A percentile compares a stretch with the other conserved stretches of the same genome.
Conservation (phyloP, 2,888 invertebrate species). For the Drosophila anceps region DNA sequence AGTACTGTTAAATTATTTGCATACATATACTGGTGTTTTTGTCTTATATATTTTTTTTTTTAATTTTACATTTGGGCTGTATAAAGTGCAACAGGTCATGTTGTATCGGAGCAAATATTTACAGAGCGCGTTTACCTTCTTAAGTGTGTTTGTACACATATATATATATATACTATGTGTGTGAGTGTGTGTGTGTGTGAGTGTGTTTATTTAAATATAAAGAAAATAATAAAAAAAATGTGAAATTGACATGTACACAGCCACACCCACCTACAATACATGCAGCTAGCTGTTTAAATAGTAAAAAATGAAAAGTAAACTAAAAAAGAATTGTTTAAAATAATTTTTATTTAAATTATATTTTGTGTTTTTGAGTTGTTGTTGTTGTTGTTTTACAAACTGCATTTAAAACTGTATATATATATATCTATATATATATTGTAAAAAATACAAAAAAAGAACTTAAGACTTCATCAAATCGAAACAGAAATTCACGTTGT, state of each 20-base stretch:
- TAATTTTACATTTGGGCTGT: slow-evolving; percentile 41
- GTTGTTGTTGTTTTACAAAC: slow-evolving; percentile 70
- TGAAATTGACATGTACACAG: slow-evolving; percentile 8
- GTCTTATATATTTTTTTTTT: not conserved
- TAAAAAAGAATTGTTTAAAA: slow-evolving; percentile 57
- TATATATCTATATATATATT: slow-evolving; percentile 43
- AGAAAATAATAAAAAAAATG: slow-evolving; percentile 15
- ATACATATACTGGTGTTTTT: slow-evolving; percentile 40
- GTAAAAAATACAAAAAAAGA: slow-evolving; percentile 67
- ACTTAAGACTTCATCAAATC: slow-evolving; percentile 60
- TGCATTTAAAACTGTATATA: slow-evolving; percentile 47
- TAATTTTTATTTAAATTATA: slow-evolving; percentile 77
- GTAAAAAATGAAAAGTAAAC: slow-evolving; percentile 14
- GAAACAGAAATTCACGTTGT: slow-evolving; percentile 60
- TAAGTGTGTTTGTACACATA: slow-evolving; percentile 5
- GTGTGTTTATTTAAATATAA: not conserved
- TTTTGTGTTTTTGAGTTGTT: slow-evolving; percentile 73
- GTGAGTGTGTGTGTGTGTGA: slow-evolving; percentile 3
- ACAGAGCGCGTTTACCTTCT: slow-evolving; percentile 69
- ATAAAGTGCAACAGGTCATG: slow-evolving; percentile 78
- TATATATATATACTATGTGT: slow-evolving; percentile 8
- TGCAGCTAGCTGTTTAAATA: slow-evolving; percentile 19
- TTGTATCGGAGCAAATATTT: slow-evolving; percentile 69
- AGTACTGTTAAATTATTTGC: slow-evolving; percentile 56
- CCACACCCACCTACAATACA: slow-evolving; percentile 13